Conservation (phyloP, 2,113 vertebrate genomes). For the Psammodynastes pulverulentus region DNA sequence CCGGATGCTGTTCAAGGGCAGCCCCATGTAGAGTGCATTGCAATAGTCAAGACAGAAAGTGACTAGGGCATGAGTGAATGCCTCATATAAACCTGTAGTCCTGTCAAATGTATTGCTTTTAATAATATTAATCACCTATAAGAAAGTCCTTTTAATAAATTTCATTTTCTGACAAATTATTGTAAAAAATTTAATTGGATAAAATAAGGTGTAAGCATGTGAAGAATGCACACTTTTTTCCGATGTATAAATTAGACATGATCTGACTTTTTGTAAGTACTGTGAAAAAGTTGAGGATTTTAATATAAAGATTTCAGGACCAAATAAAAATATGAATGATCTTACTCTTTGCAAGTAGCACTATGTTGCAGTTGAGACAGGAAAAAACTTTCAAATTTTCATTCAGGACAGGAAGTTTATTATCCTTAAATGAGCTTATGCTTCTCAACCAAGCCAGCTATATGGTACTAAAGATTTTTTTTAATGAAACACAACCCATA, state of each 20-base stretch:
- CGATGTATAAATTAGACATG: neutral
- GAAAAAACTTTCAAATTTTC: neutral
- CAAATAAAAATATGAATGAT: neutral
- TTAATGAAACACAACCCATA: neutral
- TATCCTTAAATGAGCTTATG: neutral
- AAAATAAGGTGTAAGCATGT: neutral
- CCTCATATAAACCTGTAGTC: constrained; percentile 36
- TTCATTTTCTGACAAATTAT: neutral
- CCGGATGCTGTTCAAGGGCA: no score
- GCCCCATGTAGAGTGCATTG: no score
- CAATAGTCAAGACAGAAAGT: no score
- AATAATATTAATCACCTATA: constrained; percentile 18
- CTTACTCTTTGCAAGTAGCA: neutral
- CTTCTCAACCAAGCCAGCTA: no score
- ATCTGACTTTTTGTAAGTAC: neutral
- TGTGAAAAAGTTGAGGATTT: neutral
- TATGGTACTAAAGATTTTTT: neutral
- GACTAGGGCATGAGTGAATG: no score
- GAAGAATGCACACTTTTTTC: neutral
- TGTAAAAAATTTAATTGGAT: neutral
- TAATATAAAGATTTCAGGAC: neutral
- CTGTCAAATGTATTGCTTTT: constrained; percentile 58
- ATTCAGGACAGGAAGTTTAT: neutral
- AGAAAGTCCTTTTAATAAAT: constrained; percentile 25
- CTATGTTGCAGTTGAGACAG: neutral